phyloP scores from a whole-genome alignment of 1,140 invertebrate species.

The Stratiolaelaps scimitus region DNA sequence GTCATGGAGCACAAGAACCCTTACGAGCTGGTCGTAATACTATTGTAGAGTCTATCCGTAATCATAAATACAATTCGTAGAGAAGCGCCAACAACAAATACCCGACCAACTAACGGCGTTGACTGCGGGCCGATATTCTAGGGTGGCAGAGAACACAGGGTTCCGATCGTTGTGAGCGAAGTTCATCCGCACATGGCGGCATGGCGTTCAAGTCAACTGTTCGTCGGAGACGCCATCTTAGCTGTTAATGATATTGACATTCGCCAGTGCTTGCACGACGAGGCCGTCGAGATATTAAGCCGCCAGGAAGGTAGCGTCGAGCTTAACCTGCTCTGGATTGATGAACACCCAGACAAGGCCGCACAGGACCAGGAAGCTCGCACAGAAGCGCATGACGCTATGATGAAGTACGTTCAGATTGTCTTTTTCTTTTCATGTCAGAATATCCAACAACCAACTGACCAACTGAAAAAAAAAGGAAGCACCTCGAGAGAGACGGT shows the following conservation, averaged over 20 bases:
- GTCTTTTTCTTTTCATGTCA: no score
- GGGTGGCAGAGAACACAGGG: conserved; percentile 69
- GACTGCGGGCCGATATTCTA: conserved; percentile 38
- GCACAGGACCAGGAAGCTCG: no score
- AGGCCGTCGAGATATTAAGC: conserved; percentile 59
- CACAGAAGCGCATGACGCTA: no score
- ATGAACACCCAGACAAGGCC: not conserved
- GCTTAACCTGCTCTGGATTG: conserved; percentile 13
- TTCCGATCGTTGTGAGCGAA: conserved; percentile 72
- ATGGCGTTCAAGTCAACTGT: conserved; percentile 53
- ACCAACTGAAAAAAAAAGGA: not conserved
- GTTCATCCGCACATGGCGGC: conserved; percentile 63
- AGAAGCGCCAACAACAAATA: no score
- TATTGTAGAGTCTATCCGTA: not conserved
- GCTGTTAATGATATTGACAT: conserved; percentile 63
- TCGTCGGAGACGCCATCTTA: conserved; percentile 68
- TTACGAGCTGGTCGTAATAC: no score
- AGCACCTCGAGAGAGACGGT: not conserved
- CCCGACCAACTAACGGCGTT: conserved; percentile 22
- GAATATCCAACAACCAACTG: not conserved
- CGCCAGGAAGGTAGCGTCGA: conserved; percentile 38
- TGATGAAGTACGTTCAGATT: no score
- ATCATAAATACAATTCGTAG: no score
- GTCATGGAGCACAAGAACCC: conserved; percentile 1
- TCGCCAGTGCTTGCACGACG: conserved; percentile 53